Conservation (phyloP, 2,113 vertebrate genomes). For the Numenius arquata region DNA sequence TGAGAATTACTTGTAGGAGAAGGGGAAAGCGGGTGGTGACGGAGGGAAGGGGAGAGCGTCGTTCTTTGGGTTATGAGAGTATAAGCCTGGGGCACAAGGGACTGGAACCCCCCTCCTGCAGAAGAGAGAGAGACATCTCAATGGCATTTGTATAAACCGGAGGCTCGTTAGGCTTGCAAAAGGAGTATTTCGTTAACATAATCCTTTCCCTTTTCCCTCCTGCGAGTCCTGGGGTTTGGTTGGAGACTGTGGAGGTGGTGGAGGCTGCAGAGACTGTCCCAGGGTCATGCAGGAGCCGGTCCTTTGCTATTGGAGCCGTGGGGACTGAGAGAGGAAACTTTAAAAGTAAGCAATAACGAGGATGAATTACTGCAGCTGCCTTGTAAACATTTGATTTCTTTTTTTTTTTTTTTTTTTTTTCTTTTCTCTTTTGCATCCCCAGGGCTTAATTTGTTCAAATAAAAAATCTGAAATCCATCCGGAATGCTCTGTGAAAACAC, state of each 20-base stretch:
- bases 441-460: conserved; percentile 53
- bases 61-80: fast-evolving
- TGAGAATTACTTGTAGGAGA: not conserved
- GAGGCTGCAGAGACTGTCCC: not conserved
- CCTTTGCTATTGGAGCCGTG: not conserved
- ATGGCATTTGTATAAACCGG: not conserved
- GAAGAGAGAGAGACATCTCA: not conserved
- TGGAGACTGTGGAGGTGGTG: not conserved
- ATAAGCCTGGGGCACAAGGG: not conserved
- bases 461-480: not conserved
- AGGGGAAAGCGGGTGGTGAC: not conserved
- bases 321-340: not conserved
- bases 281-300: not conserved
- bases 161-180: not conserved
- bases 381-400: not conserved
- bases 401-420: not conserved
- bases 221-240: not conserved
- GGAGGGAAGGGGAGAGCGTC: not conserved
- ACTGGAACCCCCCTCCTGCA: not conserved
- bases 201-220: not conserved
- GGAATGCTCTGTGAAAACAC: not conserved
- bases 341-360: not conserved
- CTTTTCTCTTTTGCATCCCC: not conserved
- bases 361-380: conserved; percentile 2
- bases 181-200: not conserved